Base-by-base conservation (phyloP, 2,797 vertebrate species). In the Malacoraja senta region DNA sequence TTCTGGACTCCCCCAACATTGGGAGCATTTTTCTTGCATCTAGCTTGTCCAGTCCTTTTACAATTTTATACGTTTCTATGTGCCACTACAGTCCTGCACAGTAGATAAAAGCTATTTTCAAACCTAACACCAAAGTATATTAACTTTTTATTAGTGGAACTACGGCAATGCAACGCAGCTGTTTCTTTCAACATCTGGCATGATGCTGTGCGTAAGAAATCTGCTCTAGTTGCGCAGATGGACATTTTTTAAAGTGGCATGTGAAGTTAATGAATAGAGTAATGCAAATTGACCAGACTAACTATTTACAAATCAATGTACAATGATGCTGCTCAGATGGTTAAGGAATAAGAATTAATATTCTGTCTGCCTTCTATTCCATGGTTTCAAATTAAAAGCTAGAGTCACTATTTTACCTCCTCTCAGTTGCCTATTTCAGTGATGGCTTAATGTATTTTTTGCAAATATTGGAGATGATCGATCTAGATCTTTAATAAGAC, bases 121-220 rank as follows among this genome's bases (percentile, higher is more conserved):
- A 68, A 68, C 61, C 84, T 88, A 88, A 68, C 84, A 88, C 84
- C 84, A 88, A 88, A 88, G 84, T 35, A 88, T 88, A 88, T 35
- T 68, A 68, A 68, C 15, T 88, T 35, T 61, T 88, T 88, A 65
- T 68, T 35, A 63, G 84, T 26, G 61, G n/a, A 65, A 19, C 63
- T 68, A n/a, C 17, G 10, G 61, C 61, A 35, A 68, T 68, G n/a
- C 61, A 88, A 65, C 63, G 35, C n/a, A 88, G 61, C 84, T 88
- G 61, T 32, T 68, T 88, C n/a, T 74, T 63, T n/a, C 61, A 88
- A 35, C 84, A 88, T 88, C 63, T 88, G 63, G 84, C 19, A 68
- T 65, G 61, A 88, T 88, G 61, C n/a, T 68, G n/a, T 88, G n/a
- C 4, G 2, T 24, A 68, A 35, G 68, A 88, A 3, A 35, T 88